Evolutionary conservation across 2,888 invertebrate genomes (phyloP).

Genomic region (Endomychus coccineus): DNA sequence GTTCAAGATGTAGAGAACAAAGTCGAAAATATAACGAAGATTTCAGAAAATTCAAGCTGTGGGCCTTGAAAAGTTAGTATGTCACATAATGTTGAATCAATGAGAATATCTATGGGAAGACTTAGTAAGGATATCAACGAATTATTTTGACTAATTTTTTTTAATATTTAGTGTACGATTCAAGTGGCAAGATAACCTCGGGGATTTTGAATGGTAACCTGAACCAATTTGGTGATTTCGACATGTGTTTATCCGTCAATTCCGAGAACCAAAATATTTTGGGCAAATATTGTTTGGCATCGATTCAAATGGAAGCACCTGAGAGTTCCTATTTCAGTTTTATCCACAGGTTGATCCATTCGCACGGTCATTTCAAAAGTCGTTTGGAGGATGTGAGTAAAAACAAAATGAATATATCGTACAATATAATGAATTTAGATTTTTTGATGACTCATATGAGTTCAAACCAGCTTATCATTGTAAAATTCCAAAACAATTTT

Average conservation of each 20-base stretch:
- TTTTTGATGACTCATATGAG: no score
- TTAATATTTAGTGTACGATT: slow-evolving; percentile 44
- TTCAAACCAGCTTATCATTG: no score
- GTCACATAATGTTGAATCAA: not conserved
- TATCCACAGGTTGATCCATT: slow-evolving; percentile 50
- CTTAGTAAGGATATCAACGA: no score
- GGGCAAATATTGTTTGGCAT: slow-evolving; percentile 60
- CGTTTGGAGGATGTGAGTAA: slow-evolving; percentile 59
- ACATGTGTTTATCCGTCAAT: slow-evolving; percentile 35
- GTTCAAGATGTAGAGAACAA: slow-evolving; percentile 33
- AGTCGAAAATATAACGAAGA: slow-evolving; percentile 34
- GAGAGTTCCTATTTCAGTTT: slow-evolving; percentile 46
- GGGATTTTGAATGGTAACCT: slow-evolving; percentile 42
- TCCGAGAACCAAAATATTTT: slow-evolving; percentile 37
- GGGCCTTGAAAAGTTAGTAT: slow-evolving; percentile 42
- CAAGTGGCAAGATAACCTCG: slow-evolving; percentile 41
- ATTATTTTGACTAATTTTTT: no score
- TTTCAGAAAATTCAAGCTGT: slow-evolving; percentile 36
- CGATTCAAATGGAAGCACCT: slow-evolving; percentile 50
- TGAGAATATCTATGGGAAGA: not conserved
- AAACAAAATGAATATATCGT: no score
- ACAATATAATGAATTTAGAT: no score
- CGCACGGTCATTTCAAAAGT: slow-evolving; percentile 57
- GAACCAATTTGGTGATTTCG: slow-evolving; percentile 43
- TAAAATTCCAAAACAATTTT: no score